A percentile compares a stretch with the other conserved stretches of the same genome.
Evolutionary conservation across 2,888 invertebrate species (phyloP).

Genomic region (Molanna angustata): DNA sequence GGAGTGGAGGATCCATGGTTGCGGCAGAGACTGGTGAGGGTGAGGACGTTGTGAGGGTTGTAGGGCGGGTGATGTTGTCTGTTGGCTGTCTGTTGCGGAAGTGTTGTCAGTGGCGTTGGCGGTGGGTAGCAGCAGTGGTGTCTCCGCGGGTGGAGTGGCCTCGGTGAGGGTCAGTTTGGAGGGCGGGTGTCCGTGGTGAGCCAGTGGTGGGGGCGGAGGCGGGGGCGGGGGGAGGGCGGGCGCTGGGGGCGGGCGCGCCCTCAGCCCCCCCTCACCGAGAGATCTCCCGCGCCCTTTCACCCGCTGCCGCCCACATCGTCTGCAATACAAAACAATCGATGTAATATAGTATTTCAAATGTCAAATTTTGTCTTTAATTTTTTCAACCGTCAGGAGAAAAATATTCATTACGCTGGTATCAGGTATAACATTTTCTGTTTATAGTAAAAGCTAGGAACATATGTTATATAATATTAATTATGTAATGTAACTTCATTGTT

Average conservation of each 20-base stretch:
- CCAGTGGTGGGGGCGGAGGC: slow-evolving; percentile 18
- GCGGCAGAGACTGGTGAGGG: slow-evolving; percentile 8
- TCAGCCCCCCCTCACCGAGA: slow-evolving; percentile 46
- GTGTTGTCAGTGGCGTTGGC: slow-evolving; percentile 1
- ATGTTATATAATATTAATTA: too few relatives aligned
- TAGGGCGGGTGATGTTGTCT: too few relatives aligned
- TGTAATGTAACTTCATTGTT: too few relatives aligned
- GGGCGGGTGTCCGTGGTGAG: slow-evolving; percentile 8
- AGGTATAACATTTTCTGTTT: too few relatives aligned
- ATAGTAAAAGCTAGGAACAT: too few relatives aligned
- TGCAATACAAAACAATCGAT: slow-evolving; percentile 9
- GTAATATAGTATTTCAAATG: too few relatives aligned
- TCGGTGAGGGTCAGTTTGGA: slow-evolving; percentile 13
- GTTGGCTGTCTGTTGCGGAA: too few relatives aligned
- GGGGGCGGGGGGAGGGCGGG: slow-evolving; percentile 44
- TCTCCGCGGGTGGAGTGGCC: slow-evolving; percentile 5
- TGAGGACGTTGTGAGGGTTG: too few relatives aligned
- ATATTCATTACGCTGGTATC: too few relatives aligned
- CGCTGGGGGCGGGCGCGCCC: slow-evolving; percentile 47
- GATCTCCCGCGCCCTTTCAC: slow-evolving; percentile 43
- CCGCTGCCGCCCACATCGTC: slow-evolving; percentile 28
- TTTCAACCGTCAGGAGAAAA: too few relatives aligned
- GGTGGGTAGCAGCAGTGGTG: slow-evolving; percentile 6
- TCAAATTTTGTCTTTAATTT: too few relatives aligned
- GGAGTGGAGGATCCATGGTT: slow-evolving; percentile 2